A percentile compares a stretch with the other conserved stretches of the same genome.
Evolutionary conservation across 2,888 invertebrate species (phyloP).

Genomic region (Lumbricus terrestris): DNA sequence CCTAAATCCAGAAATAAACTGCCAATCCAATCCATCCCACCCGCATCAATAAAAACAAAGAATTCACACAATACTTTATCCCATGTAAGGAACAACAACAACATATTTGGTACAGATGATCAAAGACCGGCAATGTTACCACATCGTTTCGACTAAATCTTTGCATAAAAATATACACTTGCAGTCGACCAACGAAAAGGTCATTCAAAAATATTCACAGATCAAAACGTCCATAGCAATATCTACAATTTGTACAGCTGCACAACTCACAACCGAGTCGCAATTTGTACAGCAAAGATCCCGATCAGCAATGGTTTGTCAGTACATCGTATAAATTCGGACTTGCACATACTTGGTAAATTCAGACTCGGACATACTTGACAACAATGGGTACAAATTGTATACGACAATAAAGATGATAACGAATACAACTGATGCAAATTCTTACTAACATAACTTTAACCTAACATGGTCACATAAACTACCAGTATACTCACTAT

Average conservation of each 20-base stretch:
- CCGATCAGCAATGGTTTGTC: not conserved
- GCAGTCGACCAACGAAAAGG: not conserved
- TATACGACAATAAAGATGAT: not conserved
- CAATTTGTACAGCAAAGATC: not conserved
- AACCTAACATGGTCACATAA: not conserved
- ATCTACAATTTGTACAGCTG: constrained; percentile 3
- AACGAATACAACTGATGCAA: not conserved
- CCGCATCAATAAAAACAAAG: not conserved
- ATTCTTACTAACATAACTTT: not conserved
- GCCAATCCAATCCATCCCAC: too few relatives aligned
- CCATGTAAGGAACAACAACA: not conserved
- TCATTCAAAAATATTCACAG: constrained; percentile 3
- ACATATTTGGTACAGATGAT: not conserved
- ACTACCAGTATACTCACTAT: too few relatives aligned
- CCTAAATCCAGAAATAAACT: not conserved
- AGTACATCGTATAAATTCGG: not conserved
- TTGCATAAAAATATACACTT: not conserved
- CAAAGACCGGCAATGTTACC: not conserved
- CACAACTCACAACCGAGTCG: not conserved
- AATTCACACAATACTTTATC: not conserved
- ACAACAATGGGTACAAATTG: not conserved
- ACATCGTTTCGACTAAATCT: not conserved
- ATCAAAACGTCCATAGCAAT: not conserved
- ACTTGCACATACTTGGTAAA: not conserved
- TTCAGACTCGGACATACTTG: not conserved